Base-by-base conservation (phyloP, 1,140 invertebrate genomes). In the Pseudomyrmex flavicornis region DNA sequence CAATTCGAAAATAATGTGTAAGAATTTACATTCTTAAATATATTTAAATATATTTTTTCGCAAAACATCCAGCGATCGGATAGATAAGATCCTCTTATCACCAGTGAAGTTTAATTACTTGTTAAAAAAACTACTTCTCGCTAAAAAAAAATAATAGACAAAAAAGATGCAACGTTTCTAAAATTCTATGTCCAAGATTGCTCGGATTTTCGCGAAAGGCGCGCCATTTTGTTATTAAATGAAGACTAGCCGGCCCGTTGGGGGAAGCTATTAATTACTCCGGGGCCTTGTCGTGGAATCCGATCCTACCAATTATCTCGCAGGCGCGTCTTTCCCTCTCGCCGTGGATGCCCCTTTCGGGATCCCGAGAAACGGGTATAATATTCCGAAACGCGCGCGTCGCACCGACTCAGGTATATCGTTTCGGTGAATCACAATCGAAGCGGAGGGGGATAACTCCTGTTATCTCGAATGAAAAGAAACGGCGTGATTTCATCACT, bases 211-310 rank as follows among this genome's bases (percentile, higher is more conserved):
- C n/a, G 17, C 56, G 7, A 59, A 48, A 15, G 44, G 8, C 12
- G 15, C 20, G 20, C 20, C 13, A 26, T 70, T 72, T 79, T 13
- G 20, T 12, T 70, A 59, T 20, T 46, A 80, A 80, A 59, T 72
- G 44, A 80, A 80, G 46, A 26, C 15, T 61, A 22, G 26, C n/a
- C 26, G 20, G 54, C 63, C 70, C 76, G 22, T 58, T 12, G 83
- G 54, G 86, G 80, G 26, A 26, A 91, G 92, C 93, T 93, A 94
- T 94, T 94, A 94, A 94, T 94, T 94, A 93, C 82, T 84, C 79
- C 46, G 69, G 58, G 63, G 85, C 85, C 79, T 85, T 72, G 87
- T 10, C 85, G 86, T 82, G 93, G 91, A 94, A 94, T 93, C 92
- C 92, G 87, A 92, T 91, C 90, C 92, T 84, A 90, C 90, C 92